Evolutionary conservation across 2,797 vertebrate genomes (phyloP).

Genomic region (Scolopax rusticola): DNA sequence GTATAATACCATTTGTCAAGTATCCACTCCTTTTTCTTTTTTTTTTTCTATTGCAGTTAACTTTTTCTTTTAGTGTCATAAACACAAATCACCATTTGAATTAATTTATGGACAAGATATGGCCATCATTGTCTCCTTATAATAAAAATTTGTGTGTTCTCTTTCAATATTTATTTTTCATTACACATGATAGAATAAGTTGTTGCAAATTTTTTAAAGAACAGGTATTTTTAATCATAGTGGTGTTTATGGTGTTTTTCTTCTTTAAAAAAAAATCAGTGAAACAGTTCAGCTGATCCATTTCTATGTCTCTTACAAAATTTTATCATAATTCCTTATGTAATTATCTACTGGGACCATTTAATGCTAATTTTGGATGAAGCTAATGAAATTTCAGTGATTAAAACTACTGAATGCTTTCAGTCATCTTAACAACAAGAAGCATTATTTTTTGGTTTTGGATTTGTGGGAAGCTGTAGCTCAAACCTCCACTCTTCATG

Average conservation of each 20-base stretch:
- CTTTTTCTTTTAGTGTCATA: neutral
- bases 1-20: neutral
- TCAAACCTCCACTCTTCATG: neutral
- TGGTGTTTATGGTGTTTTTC: fast-evolving
- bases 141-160: neutral
- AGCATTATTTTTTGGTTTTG: neutral
- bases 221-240: neutral
- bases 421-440: neutral
- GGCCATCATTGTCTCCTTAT: neutral
- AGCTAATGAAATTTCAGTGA: neutral
- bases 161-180: neutral
- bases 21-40: neutral
- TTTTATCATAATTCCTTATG: neutral
- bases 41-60: neutral
- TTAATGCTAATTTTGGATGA: neutral
- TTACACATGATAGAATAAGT: neutral
- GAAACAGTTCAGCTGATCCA: neutral
- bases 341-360: neutral
- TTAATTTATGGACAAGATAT: neutral
- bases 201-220: neutral
- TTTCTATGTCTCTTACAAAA: neutral
- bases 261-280: neutral
- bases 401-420: neutral
- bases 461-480: neutral
- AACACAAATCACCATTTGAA: neutral